A percentile compares a stretch with the other conserved stretches of the same genome.
Conservation (phyloP, 2,797 vertebrate genomes). For the Psittacula echo region DNA sequence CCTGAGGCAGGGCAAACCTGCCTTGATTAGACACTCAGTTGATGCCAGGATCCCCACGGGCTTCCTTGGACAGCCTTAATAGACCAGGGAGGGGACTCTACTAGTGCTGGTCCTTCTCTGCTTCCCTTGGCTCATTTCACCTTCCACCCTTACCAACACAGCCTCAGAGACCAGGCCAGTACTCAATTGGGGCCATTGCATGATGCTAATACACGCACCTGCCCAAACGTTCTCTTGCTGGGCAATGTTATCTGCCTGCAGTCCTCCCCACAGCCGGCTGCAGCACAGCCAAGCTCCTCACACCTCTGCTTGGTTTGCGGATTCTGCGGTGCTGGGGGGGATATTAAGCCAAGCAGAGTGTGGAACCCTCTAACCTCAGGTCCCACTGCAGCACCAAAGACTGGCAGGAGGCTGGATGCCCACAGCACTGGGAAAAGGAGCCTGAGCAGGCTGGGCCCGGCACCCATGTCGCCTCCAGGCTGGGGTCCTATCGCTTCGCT, state of each 20-base stretch:
- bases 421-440: not conserved
- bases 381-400: not conserved
- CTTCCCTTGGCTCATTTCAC: not conserved
- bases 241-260: not conserved
- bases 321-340: not conserved
- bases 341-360: not conserved
- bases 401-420: not conserved
- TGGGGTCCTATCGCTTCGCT: not conserved
- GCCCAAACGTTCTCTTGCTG: not conserved
- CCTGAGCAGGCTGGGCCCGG: not conserved
- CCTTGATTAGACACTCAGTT: not conserved
- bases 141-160: not conserved
- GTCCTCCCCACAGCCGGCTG: not conserved
- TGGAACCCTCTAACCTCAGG: not conserved
- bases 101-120: not conserved
- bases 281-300: not conserved
- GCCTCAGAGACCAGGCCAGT: not conserved
- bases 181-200: accelerated
- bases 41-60: not conserved
- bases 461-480: not conserved
- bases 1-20: not conserved
- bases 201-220: accelerated
- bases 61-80: not conserved
- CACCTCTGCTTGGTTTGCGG: not conserved
- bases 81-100: not conserved